Conservation (phyloP, 2,113 vertebrate species). For the Regulus satrapa region DNA sequence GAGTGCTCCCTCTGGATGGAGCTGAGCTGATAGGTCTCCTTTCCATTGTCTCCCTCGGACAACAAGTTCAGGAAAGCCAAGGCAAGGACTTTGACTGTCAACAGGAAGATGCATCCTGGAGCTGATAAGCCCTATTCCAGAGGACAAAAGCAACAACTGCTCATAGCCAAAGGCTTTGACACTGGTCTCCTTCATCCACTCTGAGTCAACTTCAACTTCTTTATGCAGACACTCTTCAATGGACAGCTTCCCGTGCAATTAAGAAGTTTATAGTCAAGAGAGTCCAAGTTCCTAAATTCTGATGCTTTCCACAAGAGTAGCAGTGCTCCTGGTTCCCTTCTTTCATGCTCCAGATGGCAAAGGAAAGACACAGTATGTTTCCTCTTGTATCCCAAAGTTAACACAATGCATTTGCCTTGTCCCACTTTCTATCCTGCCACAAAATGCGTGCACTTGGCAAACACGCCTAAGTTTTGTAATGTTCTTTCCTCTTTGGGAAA, state of each 20-base stretch:
- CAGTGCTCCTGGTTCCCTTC: neutral
- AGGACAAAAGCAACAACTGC: neutral
- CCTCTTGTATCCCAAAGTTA: neutral
- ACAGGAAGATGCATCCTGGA: neutral
- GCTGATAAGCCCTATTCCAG: neutral
- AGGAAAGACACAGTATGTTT: neutral
- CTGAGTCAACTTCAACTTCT: neutral
- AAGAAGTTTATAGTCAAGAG: neutral
- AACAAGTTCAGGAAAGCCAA: neutral
- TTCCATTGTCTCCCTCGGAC: neutral
- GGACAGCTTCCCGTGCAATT: neutral
- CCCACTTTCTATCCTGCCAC: neutral
- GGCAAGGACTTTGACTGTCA: neutral
- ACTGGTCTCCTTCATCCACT: neutral
- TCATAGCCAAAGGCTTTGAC: neutral
- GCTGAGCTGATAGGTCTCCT: accelerated
- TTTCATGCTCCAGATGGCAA: neutral
- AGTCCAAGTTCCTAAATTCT: neutral
- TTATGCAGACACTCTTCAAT: neutral
- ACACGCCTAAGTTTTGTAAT: neutral
- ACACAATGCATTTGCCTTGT: neutral
- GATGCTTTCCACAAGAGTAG: neutral
- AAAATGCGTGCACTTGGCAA: neutral
- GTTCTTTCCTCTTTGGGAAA: neutral
- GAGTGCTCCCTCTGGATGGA: neutral